These are phyloP conservation scores for Acrocephalus scirpaceus DNA, from an alignment of 2,797 vertebrate genomes.

Conservation along the genomic window DNA sequence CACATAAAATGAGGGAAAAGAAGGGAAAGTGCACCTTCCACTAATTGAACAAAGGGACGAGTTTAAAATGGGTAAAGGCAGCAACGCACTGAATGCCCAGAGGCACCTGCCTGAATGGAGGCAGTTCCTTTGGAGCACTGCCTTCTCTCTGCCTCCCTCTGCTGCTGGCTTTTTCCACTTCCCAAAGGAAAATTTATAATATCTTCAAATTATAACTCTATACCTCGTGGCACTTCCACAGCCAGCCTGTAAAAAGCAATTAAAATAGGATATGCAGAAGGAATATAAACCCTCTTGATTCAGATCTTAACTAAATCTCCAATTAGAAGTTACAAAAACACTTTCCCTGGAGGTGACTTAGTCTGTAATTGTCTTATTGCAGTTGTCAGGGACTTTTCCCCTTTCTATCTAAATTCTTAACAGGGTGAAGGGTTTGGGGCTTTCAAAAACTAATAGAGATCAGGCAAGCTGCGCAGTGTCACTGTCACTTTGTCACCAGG, in stretches of 20 bases:
- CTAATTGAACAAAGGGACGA: neutral
- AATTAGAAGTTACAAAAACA: conserved; percentile 43
- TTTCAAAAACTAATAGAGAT: neutral
- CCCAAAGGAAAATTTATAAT: conserved; percentile 16
- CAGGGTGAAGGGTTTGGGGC: neutral
- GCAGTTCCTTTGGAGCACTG: neutral
- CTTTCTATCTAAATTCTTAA: neutral
- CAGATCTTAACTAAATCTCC: conserved; percentile 45
- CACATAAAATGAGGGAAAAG: neutral
- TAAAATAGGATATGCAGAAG: conserved; percentile 48
- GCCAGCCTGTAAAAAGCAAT: conserved; percentile 49
- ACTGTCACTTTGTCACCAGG: neutral
- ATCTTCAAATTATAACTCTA: conserved; percentile 33
- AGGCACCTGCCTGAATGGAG: neutral
- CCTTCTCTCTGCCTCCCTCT: neutral
- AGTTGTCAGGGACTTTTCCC: neutral
- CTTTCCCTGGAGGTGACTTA: conserved; percentile 23
- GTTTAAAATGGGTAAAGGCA: neutral
- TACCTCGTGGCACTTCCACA: conserved; percentile 31
- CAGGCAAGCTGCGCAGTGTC: neutral
- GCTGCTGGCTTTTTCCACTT: neutral
- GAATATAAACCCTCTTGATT: conserved; percentile 35
- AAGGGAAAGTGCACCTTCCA: neutral
- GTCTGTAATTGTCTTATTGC: conserved; percentile 26
- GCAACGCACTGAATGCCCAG: neutral